phyloP scores from a whole-genome alignment of 2,888 invertebrate genomes.

The Folsomia manolachei region DNA sequence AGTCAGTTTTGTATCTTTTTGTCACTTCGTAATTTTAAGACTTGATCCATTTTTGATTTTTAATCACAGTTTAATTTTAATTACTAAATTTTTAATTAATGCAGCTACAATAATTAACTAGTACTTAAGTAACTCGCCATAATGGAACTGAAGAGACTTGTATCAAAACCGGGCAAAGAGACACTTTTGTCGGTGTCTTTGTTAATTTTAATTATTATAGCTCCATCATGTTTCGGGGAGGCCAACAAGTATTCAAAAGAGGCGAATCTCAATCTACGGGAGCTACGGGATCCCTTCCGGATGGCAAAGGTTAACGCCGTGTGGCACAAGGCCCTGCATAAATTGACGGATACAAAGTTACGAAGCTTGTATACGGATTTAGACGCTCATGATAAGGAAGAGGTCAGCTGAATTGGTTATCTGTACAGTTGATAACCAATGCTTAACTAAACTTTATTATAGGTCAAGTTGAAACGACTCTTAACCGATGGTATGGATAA shows the following conservation, averaged over 20 bases:
- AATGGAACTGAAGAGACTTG: too few species aligned
- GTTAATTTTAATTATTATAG: neutral
- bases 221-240: neutral
- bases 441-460: too few species aligned
- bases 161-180: neutral
- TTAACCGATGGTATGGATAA: slow-evolving; percentile 81
- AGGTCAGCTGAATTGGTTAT: too few species aligned
- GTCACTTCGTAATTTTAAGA: too few species aligned
- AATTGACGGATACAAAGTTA: slow-evolving; percentile 76
- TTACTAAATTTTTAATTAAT: too few species aligned
- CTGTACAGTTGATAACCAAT: too few species aligned
- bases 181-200: neutral
- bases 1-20: too few species aligned
- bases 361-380: slow-evolving; percentile 83
- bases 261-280: slow-evolving; percentile 59
- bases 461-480: slow-evolving; percentile 73
- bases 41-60: too few species aligned
- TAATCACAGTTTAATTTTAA: too few species aligned
- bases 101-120: too few species aligned
- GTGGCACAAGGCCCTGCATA: slow-evolving; percentile 87
- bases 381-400: slow-evolving; percentile 89
- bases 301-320: slow-evolving; percentile 86
- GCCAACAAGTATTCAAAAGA: slow-evolving; percentile 48
- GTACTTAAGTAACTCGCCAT: too few species aligned
- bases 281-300: slow-evolving; percentile 77